These are phyloP conservation scores for Diadophis punctatus DNA, from an alignment of 2,113 vertebrate genomes.

Conservation along the genomic window DNA sequence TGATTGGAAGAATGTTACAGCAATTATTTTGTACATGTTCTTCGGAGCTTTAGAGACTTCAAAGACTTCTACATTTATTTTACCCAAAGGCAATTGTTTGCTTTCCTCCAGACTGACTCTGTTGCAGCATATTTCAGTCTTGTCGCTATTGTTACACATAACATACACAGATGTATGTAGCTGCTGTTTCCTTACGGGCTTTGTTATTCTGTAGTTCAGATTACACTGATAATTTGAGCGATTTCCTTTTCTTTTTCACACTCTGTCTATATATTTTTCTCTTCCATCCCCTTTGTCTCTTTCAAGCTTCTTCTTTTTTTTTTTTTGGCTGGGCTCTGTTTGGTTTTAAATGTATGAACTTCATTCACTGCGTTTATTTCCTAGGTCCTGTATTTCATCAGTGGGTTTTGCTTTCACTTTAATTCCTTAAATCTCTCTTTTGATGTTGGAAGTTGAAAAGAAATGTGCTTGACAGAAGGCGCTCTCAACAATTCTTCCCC, in stretches of 20 bases:
- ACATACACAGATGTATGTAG: constrained; percentile 2
- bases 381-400: constrained; percentile 7
- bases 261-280: not conserved
- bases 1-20: not conserved
- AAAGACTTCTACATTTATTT: not conserved
- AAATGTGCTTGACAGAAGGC: constrained; percentile 16
- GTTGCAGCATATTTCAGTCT: constrained; percentile 6
- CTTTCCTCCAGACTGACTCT: not conserved
- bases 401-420: constrained; percentile 1
- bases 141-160: not conserved
- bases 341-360: not conserved
- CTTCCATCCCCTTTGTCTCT: too few relatives aligned
- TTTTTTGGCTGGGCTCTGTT: not conserved
- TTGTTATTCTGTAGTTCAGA: not conserved
- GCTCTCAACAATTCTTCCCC: not conserved
- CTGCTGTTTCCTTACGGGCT: not conserved
- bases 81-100: not conserved
- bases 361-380: not conserved
- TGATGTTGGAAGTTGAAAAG: constrained; percentile 13
- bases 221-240: not conserved
- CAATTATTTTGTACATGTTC: not conserved
- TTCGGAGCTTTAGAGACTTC: constrained; percentile 6
- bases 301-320: not conserved
- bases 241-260: constrained; percentile 19
- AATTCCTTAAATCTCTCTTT: constrained; percentile 19